phyloP scores from a whole-genome alignment of 2,797 vertebrate species.

The Arvicola amphibius region DNA sequence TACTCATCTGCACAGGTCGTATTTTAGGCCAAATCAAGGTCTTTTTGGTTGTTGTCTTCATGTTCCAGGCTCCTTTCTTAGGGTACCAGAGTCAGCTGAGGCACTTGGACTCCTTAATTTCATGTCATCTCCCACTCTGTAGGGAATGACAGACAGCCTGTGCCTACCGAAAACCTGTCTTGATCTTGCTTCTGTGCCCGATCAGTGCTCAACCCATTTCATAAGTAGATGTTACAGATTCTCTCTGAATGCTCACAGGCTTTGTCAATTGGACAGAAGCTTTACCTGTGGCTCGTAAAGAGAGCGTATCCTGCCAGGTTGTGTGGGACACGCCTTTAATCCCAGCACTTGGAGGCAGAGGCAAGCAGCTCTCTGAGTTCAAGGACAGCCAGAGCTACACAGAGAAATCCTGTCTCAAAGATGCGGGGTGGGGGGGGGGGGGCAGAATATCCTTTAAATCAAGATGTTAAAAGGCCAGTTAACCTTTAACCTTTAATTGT shows the following conservation, averaged over 20 bases:
- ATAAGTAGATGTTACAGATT: neutral
- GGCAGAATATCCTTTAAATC: neutral
- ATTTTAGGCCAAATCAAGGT: neutral
- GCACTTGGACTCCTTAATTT: too few species aligned
- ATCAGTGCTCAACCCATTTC: neutral
- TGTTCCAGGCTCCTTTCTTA: neutral
- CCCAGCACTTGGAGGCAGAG: neutral
- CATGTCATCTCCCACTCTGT: neutral
- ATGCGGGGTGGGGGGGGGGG: too few species aligned
- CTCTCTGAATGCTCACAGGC: neutral
- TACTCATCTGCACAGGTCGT: neutral
- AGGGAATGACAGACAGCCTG: neutral
- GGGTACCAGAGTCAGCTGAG: neutral
- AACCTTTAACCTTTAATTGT: neutral
- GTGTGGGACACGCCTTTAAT: neutral
- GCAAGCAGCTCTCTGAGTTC: neutral
- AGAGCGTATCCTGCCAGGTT: neutral
- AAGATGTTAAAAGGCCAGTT: neutral
- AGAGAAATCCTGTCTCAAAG: neutral
- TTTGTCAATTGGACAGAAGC: neutral
- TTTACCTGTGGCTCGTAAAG: neutral
- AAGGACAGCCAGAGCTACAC: neutral
- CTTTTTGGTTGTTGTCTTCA: neutral
- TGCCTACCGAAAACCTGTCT: neutral
- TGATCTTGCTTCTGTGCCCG: neutral